Base-by-base conservation (phyloP, 2,888 invertebrate species). In the Onthophagus sagittarius region DNA sequence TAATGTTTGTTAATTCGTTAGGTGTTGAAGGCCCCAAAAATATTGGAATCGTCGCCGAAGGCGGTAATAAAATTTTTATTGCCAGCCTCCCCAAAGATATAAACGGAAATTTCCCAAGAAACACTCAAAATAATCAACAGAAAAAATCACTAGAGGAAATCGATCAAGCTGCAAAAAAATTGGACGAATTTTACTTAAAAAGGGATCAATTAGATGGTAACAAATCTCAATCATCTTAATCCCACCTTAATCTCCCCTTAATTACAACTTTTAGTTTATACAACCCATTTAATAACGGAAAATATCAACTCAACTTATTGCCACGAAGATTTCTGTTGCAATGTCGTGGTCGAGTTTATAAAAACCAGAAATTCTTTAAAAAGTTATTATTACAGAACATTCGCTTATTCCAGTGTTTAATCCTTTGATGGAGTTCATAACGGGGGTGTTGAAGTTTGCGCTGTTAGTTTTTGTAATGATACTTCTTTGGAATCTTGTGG, bases 331-430 rank as follows among this genome's bases (percentile, higher is more conserved):
- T 67, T 67, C 31, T 67, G 67, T 67, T 67, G 67, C n/a, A 9
- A 67, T 11, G 31, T 67, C 31, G 23, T n/a, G 5, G 31, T 31
- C 6, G 67, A 67, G 4, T n/a, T 67, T 15, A 31, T 11, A 13
- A 67, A 67, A 4, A 67, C 23, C 3, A 1, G 3, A 3, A 23
- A 23, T 2, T 23, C 23, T 23, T 23, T 23, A 23, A 23, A 23
- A 23, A 23, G 23, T 23, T 23, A 23, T 23, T 23, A 23, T 23
- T 23, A 90, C 77, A 86, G 87, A 77, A 85, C 89, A 0, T 84
- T 84, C 0, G 88, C 86, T 0, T 89, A 87, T 76, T 85, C 86
- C 63, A 90, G 90, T 0, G 85, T 88, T 0, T 84, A 89, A n/a
- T 84, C 85, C 0, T 89, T 83, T 78, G 82, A 82, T 39, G 87